Conservation (phyloP, 2,113 vertebrate species). For the Rhinoderma darwinii region DNA sequence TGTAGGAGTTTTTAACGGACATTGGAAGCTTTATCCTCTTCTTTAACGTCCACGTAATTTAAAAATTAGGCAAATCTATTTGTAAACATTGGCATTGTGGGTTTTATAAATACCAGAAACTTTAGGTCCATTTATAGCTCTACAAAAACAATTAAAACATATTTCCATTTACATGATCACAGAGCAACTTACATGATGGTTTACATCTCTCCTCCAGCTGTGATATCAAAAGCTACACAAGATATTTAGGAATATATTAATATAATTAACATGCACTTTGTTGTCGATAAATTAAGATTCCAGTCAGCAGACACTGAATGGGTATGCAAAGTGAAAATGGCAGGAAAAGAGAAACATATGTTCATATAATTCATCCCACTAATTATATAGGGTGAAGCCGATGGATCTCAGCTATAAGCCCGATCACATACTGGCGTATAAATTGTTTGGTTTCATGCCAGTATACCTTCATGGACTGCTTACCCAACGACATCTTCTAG, state of each 20-base stretch:
- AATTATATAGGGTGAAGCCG: not conserved
- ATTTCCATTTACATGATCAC: constrained; percentile 27
- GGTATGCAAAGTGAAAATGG: not conserved
- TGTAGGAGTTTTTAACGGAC: not conserved
- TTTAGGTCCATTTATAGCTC: not conserved
- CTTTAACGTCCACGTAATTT: not conserved
- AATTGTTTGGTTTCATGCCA: no score
- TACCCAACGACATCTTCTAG: no score
- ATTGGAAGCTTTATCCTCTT: not conserved
- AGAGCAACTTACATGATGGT: constrained; percentile 9
- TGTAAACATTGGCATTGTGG: not conserved
- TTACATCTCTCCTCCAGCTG: constrained; percentile 33
- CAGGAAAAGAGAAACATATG: not conserved
- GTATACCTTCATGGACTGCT: no score
- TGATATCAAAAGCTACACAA: constrained; percentile 12
- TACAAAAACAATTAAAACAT: not conserved
- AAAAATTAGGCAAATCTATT: constrained; percentile 6
- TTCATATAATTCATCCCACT: not conserved
- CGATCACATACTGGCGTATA: not conserved
- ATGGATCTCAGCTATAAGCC: not conserved
- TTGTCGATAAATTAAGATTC: constrained; percentile 27
- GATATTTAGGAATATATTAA: constrained; percentile 29
- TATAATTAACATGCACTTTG: constrained; percentile 29
- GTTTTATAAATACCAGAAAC: not conserved
- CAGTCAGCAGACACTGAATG: not conserved